Evolutionary conservation across 2,797 vertebrate genomes (phyloP), one percentile per base, ranked within the genome.

Genomic region (Glyptemys insculpta): DNA sequence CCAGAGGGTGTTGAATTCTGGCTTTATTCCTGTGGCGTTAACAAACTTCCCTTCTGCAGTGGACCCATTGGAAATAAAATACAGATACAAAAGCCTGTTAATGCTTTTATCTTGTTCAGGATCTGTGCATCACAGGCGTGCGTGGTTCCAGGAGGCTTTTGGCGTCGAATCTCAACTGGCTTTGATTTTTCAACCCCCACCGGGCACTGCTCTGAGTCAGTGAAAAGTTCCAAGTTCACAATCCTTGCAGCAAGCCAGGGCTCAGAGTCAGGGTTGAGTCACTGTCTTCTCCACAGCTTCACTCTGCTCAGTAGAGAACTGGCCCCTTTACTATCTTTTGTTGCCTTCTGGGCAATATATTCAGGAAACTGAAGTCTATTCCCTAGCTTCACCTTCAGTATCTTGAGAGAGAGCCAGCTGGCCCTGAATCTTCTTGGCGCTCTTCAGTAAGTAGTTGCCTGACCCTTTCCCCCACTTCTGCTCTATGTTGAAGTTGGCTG

Each of bases 1-100:
- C 54, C 84, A 91, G 94, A 83, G 97, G 79, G 85, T 85, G 83
- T 68, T 87, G n/a, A 83, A 86, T 93, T 91, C 82, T 85, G 72
- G 6, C 68, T 95, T 92, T 81, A 72, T 37, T 44, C 59, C 21
- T 95, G 62, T 91, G 62, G 79, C 92, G 91, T 81, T 88, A 95
- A 65, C 62, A 56, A 49, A 80, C 91, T 92, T 86, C 27, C 95
- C 76, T 87, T 89, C 83, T 65, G 54, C 85, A 59, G 57, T 49
- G 62, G 37, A 53, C 31, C 83, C 0, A 54, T 80, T 37, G 54
- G 84, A 93, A 97, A 91, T 76, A 94, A 94, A 93, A 18, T 59
- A 85, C 23, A 90, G 83, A 80, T 87, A 86, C 49, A 94, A 91
- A 94, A 76, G 15, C 6, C 62, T 37, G 23, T 2, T 25, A 37